phyloP scores from a whole-genome alignment of 2,888 invertebrate genomes.

The Muschampia plurimacula region DNA sequence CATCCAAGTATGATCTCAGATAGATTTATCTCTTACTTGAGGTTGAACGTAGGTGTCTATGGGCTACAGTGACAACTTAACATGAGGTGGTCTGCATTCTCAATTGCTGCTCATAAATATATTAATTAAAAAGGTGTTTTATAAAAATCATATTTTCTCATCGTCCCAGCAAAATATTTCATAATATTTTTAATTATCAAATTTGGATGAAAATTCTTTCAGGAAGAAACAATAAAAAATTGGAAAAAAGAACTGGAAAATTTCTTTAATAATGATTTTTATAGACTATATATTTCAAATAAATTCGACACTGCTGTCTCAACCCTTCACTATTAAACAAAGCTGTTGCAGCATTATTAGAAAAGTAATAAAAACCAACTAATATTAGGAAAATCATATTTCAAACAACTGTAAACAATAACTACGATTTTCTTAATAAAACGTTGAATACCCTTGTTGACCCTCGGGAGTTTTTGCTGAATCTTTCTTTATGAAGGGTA shows the following conservation, averaged over 20 bases:
- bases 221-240: no score
- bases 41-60: no score
- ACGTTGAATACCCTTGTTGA: slow-evolving; percentile 8
- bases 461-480: slow-evolving; percentile 9
- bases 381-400: slow-evolving; percentile 15
- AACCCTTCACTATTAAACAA: slow-evolving; percentile 1
- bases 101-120: no score
- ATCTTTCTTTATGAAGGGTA: slow-evolving; percentile 1
- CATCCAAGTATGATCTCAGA: no score
- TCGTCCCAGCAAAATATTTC: no score
- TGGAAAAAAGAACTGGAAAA: no score
- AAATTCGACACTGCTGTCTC: neutral
- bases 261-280: neutral
- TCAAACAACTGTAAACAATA: slow-evolving; percentile 20
- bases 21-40: no score
- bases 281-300: neutral
- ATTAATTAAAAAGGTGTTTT: no score
- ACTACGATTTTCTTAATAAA: slow-evolving; percentile 26
- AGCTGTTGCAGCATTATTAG: slow-evolving; percentile 14
- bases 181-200: neutral
- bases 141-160: no score
- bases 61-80: no score
- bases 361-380: slow-evolving; percentile 7
- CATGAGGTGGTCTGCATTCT: no score
- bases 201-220: no score